Conservation (phyloP, 2,888 invertebrate species). For the Lapara coniferarum region DNA sequence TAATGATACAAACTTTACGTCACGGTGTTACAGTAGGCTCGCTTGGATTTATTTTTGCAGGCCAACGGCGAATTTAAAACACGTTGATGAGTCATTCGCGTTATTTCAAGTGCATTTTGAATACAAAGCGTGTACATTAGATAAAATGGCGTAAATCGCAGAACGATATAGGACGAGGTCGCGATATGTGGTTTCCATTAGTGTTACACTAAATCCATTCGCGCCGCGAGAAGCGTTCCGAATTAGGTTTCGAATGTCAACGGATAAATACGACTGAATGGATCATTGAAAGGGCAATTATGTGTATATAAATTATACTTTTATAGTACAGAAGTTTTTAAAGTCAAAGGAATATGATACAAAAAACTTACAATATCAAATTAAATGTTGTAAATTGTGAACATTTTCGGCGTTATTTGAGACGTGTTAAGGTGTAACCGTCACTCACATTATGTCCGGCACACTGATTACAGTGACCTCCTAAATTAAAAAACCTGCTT, state of each 20-base stretch:
- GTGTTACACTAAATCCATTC: neutral
- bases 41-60: slow-evolving; percentile 27
- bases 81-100: slow-evolving; percentile 44
- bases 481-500: too few relatives aligned
- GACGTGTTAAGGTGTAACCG: neutral
- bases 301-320: too few relatives aligned
- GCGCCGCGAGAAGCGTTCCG: neutral
- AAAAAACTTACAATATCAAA: too few relatives aligned
- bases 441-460: neutral
- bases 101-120: slow-evolving; percentile 45
- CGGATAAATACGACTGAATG: neutral
- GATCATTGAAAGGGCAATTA: neutral
- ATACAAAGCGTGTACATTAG: slow-evolving; percentile 42
- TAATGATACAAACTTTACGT: slow-evolving; percentile 28
- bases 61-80: slow-evolving; percentile 31
- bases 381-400: neutral
- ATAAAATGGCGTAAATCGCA: slow-evolving; percentile 30
- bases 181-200: neutral
- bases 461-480: too few relatives aligned
- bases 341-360: too few relatives aligned
- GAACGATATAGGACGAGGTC: neutral
- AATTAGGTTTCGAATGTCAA: too few relatives aligned
- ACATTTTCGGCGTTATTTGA: neutral
- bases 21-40: slow-evolving; percentile 34
- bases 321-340: too few relatives aligned